phyloP scores from a whole-genome alignment of 2,113 vertebrate genomes.

The Alosa alosa region DNA sequence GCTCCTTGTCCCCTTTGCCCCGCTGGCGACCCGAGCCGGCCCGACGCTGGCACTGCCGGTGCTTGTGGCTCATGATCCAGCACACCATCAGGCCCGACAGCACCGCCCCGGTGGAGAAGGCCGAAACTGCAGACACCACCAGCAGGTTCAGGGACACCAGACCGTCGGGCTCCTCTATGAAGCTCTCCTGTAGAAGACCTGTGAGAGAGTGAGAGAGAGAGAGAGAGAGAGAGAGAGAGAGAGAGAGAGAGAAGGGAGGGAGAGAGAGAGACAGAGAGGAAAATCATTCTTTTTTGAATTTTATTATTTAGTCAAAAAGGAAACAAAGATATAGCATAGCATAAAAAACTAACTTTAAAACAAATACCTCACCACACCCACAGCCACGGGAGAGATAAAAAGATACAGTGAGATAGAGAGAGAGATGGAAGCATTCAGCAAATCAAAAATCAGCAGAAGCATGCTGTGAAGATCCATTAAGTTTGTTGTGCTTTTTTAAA shows the following conservation, averaged over 20 bases:
- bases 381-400: not conserved
- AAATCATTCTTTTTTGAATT: no score
- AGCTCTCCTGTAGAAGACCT: constrained; percentile 86
- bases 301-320: no score
- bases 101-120: constrained; percentile 88
- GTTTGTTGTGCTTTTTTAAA: not conserved
- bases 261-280: not conserved
- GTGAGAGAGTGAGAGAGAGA: constrained; percentile 11
- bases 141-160: constrained; percentile 91
- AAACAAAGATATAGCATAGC: no score
- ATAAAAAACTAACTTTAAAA: no score
- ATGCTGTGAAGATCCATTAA: not conserved
- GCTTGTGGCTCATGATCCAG: constrained; percentile 91
- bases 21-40: constrained; percentile 69
- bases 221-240: not conserved
- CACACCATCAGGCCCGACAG: constrained; percentile 92
- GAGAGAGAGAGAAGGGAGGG: not conserved
- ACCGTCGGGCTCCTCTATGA: constrained; percentile 86
- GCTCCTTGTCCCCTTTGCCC: constrained; percentile 84
- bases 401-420: not conserved
- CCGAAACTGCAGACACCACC: constrained; percentile 89
- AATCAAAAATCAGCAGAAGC: constrained; percentile 25
- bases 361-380: no score
- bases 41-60: constrained; percentile 70
- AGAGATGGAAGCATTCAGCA: constrained; percentile 28